Conservation (phyloP, 2,797 vertebrate genomes). For the Dipus sagitta region DNA sequence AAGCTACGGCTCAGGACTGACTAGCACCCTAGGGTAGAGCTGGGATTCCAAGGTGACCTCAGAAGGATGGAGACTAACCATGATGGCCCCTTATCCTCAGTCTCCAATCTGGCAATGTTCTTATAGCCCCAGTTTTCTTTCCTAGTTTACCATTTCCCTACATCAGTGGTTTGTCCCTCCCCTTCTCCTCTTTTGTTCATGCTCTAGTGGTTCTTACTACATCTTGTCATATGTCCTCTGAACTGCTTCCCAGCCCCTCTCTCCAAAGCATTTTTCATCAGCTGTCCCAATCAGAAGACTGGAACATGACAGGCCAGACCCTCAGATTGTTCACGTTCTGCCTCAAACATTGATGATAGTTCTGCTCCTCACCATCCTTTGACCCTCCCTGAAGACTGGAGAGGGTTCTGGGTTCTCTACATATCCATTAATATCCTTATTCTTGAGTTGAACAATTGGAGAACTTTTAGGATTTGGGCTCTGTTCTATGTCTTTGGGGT, state of each 20-base stretch:
- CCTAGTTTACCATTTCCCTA: no score
- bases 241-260: background rate
- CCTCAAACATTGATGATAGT: rapidly evolving
- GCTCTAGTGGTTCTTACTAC: background rate
- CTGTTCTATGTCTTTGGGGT: background rate
- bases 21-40: background rate
- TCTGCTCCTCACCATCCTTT: no score
- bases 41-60: background rate
- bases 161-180: background rate
- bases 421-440: background rate
- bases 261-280: background rate
- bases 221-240: background rate
- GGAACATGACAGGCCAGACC: background rate
- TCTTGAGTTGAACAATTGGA: background rate
- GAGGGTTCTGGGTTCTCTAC: background rate
- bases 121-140: background rate
- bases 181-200: background rate
- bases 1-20: background rate
- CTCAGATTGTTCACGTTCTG: background rate
- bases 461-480: background rate
- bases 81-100: rapidly evolving
- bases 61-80: background rate
- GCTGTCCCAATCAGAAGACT: no score
- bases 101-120: background rate
- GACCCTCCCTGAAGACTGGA: no score